Base-by-base conservation (phyloP, 2,888 invertebrate species). In the Charanyca ferruginea region DNA sequence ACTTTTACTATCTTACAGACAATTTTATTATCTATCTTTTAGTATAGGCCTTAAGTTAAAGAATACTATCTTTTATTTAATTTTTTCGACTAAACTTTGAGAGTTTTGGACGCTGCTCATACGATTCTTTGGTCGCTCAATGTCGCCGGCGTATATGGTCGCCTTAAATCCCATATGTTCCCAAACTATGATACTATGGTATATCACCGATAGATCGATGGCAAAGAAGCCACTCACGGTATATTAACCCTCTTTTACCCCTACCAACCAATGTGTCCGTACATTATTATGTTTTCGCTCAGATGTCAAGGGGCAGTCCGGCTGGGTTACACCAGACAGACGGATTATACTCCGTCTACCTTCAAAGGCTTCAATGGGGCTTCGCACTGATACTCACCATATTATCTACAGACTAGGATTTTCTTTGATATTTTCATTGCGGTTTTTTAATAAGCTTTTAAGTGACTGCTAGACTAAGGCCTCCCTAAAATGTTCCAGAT, bases 311-410 rank as follows among this genome's bases (percentile, higher is more conserved):
- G 74, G 78, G 47, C 59, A 73, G 70, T 66, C 57, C 25, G 76
- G 68, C 62, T 77, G 79, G 77, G 83, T 81, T 80, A 73, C 61
- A 45, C 61, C 66, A 77, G 76, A 66, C 77, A 64, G 79, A 79
- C 73, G 80, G 83, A 87, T 85, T 85, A 86, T 76, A 77, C 66
- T 65, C 32, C 66, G 66, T 73, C 69, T 67, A 52, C 48, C 35
- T 67, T 73, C 73, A 62, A 62, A 62, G 86, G 87, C 81, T 88
- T 87, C 64, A 73, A 64, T 79, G 76, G 23, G 87, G 87, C 87
- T 87, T 87, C 85, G n/a, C 57, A 59, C 59, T 69, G 68, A 72
- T 74, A 69, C 47, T 57, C 44, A 59, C 28, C 38, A 58, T 60
- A 62, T 58, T 66, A 63, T 47, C 35, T 63, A 55, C 9, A 11